These are phyloP conservation scores for Aphodius granarius DNA, from an alignment of 2,888 invertebrate genomes.

Conservation along the genomic window DNA sequence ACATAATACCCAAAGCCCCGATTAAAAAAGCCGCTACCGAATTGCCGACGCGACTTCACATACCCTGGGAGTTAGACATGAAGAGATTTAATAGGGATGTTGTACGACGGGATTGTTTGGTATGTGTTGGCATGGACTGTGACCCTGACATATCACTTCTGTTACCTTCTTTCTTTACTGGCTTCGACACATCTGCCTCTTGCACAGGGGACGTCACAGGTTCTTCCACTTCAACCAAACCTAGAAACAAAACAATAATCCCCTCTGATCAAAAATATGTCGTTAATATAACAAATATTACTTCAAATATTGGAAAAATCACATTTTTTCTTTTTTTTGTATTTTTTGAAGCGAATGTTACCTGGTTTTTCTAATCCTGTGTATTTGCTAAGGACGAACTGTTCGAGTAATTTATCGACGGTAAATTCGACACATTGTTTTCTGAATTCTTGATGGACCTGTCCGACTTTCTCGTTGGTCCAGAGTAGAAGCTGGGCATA, in stretches of 20 bases:
- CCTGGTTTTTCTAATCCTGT: constrained; percentile 94
- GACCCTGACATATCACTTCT: constrained; percentile 46
- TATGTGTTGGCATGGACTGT: constrained; percentile 58
- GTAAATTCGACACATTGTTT: constrained; percentile 89
- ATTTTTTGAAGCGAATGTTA: constrained; percentile 46
- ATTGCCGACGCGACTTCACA: constrained; percentile 38
- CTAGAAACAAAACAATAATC: constrained; percentile 35
- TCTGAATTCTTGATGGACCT: constrained; percentile 92
- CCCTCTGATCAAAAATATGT: background rate
- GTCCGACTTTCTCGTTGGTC: constrained; percentile 88
- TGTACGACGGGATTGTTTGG: constrained; percentile 87
- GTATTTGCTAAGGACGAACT: constrained; percentile 89
- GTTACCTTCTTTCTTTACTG: constrained; percentile 69
- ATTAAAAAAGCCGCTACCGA: constrained; percentile 47
- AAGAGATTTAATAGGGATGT: constrained; percentile 94
- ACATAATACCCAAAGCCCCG: constrained; percentile 71
- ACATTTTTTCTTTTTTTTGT: too few species aligned
- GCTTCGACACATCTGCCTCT: constrained; percentile 52
- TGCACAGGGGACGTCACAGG: constrained; percentile 45
- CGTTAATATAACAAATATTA: too few species aligned
- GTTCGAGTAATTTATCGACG: constrained; percentile 88
- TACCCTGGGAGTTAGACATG: constrained; percentile 94
- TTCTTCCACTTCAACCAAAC: constrained; percentile 50
- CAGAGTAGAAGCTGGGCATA: constrained; percentile 87
- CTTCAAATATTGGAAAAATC: too few species aligned